Base-by-base conservation (phyloP, 2,797 vertebrate species). In the Molothrus aeneus region DNA sequence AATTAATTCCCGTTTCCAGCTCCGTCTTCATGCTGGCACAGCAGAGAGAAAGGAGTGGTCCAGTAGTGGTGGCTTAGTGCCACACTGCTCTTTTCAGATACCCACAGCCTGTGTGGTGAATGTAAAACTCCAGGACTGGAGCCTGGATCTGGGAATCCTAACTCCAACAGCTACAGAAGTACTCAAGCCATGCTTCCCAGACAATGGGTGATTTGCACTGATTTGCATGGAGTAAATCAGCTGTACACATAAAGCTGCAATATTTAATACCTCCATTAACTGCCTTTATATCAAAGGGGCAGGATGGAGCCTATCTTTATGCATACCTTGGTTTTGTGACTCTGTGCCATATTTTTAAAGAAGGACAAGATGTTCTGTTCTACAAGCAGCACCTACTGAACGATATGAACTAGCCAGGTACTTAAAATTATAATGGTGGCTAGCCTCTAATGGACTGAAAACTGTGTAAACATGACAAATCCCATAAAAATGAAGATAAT, bases 401-500 rank as follows among this genome's bases (percentile, higher is more conserved):
- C 2, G 3, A 83, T 45, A 66, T 4, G 6, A 97, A 34, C 28
- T 91, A 92, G 18, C 48, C 56, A 73, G 50, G 77, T 69, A 68
- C 53, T 86, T 93, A 85, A 92, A 86, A 95, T 80, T 77, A 69
- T 94, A 94, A 95, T 88, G 57, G 63, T 57, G 54, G 57, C 54
- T 89, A 92, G 88, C 28, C 19, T 84, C 85, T 92, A 96, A 95
- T 81, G 74, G 65, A 43, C 56, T 84, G 31, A 95, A 60, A 95
- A 88, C 25, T 74, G 45, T 65, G 61, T 86, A 95, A 94, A 95
- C 80, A 75, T 84, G 56, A 88, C 36, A 95, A 83, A 93, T 69
- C 43, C 53, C 90, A 66, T 88, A 71, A 97, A 96, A 96, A 91
- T 78, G 53, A 95, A 81, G 63, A 32, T 85, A 96, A 96, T 97